A percentile compares a stretch with the other conserved stretches of the same genome.
These are phyloP conservation scores for Ailuropoda melanoleuca DNA, from an alignment of 2,113 vertebrate species.

Conservation along the genomic window DNA sequence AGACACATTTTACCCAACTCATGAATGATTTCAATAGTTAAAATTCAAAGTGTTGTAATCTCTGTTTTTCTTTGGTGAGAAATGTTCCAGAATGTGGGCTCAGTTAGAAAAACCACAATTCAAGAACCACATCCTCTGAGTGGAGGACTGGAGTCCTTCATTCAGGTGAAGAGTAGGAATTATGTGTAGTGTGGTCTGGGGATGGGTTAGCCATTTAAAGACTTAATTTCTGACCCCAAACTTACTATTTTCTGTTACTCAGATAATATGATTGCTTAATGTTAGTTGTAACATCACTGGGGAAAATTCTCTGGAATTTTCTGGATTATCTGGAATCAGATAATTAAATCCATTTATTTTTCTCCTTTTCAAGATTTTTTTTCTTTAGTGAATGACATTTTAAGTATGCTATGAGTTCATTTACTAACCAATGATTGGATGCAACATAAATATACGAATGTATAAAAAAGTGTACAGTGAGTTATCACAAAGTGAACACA, in stretches of 20 bases:
- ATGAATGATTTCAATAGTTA: not conserved
- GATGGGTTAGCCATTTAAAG: not conserved
- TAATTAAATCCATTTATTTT: not conserved
- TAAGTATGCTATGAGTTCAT: not conserved
- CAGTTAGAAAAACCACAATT: not conserved
- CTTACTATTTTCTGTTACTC: not conserved
- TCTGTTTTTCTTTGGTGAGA: not conserved
- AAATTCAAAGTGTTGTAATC: not conserved
- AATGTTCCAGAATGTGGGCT: not conserved
- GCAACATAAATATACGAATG: not conserved
- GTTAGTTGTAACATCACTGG: not conserved
- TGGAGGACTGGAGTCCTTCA: not conserved
- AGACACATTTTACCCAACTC: not conserved
- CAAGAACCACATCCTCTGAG: not conserved
- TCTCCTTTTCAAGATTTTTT: not conserved
- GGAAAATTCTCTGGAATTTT: not conserved
- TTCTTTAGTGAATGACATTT: not conserved
- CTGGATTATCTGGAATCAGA: not conserved
- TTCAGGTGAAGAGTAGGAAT: not conserved
- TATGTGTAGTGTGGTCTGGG: not conserved
- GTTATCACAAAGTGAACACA: not conserved
- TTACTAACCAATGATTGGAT: not conserved
- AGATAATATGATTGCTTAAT: not conserved
- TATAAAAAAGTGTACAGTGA: not conserved
- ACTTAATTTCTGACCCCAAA: not conserved